These are phyloP conservation scores for Polyergus mexicanus DNA, from an alignment of 1,140 invertebrate genomes.

Conservation along the genomic window DNA sequence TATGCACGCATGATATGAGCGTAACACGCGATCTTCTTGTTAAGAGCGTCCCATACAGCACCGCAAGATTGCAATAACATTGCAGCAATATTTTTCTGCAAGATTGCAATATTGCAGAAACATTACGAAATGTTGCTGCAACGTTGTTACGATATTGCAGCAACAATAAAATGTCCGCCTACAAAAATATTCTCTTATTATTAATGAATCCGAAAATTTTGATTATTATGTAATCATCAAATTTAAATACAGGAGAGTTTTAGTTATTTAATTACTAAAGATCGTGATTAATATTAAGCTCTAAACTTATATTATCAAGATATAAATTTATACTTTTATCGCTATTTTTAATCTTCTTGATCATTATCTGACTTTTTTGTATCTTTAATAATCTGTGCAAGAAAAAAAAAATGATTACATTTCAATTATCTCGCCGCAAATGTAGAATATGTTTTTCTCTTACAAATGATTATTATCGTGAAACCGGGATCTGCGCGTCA, in stretches of 20 bases:
- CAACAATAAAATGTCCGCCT: no score
- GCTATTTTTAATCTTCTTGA: not conserved
- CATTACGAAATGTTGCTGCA: no score
- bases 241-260: not conserved
- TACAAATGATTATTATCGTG: constrained; percentile 12
- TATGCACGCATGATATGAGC: constrained; percentile 55
- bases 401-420: no score
- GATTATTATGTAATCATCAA: not conserved
- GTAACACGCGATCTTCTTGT: constrained; percentile 82
- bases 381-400: not conserved
- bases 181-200: no score
- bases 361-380: not conserved
- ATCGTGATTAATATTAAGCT: not conserved
- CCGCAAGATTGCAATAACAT: no score
- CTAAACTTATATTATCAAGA: not conserved
- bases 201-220: no score
- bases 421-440: not conserved
- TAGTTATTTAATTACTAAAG: not conserved
- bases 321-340: not conserved
- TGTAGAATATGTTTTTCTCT: not conserved
- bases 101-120: no score
- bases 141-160: no score
- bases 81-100: no score
- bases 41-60: no score
- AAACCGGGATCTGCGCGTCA: not conserved